Base-by-base conservation (phyloP, 2,888 invertebrate species). In the Amphipyra berbera region DNA sequence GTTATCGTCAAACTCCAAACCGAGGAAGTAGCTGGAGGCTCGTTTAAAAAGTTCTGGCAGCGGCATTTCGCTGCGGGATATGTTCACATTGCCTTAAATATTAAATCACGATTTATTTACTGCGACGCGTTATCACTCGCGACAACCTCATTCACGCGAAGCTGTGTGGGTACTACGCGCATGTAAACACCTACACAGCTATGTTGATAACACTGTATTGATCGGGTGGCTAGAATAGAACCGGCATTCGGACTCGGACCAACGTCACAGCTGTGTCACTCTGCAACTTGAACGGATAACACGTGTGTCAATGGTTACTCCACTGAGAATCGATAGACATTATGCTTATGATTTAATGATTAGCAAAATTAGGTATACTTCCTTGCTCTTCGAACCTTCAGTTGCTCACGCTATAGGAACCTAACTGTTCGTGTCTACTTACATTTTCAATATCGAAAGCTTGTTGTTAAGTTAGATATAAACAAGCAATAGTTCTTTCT, bases 21-120 rank as follows among this genome's bases (percentile, higher is more conserved):
- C 97, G 58, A 97, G 94, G 83, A 98, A 97, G 82, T 97, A 97
- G 84, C 96, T 97, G 49, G 97, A 97, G 41, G 98, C 98, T 81
- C 97, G 96, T 83, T 96, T 97, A 37, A 98, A 94, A 68, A 98
- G 96, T 85, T 96, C 97, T 53, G 96, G 96, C 74, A 98, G 95
- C 79, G 97, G 97, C 98, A 98, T 98, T 78, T 78, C 76, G 67
- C 76, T 73, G 67, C 70, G 44, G 48, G 67, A 74, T 79, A 69
- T 67, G 76, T 83, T 94, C 86, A 93, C 94, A 94, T 94, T 86
- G 88, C 91, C 84, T 82, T 74, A 73, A 79, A 82, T 77, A 78
- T 48, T 60, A 69, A 76, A 74, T 62, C 69, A 72, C 73, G 74
- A 55, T 66, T 73, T 71, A 68, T 79, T 76, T 78, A 70, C 65